Base-by-base conservation (phyloP, 2,888 invertebrate genomes). In the Synergus gifuensis region DNA sequence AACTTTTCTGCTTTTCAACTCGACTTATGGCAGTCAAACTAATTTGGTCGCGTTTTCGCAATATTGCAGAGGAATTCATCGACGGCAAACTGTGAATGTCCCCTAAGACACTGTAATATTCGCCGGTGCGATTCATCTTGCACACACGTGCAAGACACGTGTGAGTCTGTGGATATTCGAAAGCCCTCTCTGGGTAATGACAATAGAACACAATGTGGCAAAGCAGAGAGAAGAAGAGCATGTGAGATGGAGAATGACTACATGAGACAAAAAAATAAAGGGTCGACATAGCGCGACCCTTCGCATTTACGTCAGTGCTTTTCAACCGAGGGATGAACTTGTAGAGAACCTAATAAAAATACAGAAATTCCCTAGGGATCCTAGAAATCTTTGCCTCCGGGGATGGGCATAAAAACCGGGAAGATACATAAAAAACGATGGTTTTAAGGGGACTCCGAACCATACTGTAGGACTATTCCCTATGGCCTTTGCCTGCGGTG, bases 221-320 rank as follows among this genome's bases (percentile, higher is more conserved):
- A 28, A 73, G 54, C 54, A 73, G 44, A 73, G 42, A 36, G 28
- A 49, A 77, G 22, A 42, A 77, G 67, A 79, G 60, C 5, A 79
- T 81, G 77, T 77, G 76, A 79, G 79, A 79, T 67, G 76, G 82
- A 77, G 82, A 76, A 80, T 77, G 80, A 82, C 80, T 82, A 80
- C 79, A 83, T 77, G 83, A 80, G 81, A 84, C 82, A 84, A 83
- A 84, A 69, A 73, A 73, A 73, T 73, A 73, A 84, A 83, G 82
- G 80, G 81, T 81, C 81, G 81, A 77, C 84, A 81, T 79, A 78
- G 84, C 81, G 84, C 84, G 80, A 84, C 84, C 84, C 84, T 81
- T 82, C 79, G 80, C 81, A 81, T 82, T 84, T 80, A 81, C 82
- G 83, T 81, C 76, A 83, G 83, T 64, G 80, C 84, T 80, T 82